Evolutionary conservation across 1,140 invertebrate genomes (phyloP).

Genomic region (Caenorhabditis remanei): DNA sequence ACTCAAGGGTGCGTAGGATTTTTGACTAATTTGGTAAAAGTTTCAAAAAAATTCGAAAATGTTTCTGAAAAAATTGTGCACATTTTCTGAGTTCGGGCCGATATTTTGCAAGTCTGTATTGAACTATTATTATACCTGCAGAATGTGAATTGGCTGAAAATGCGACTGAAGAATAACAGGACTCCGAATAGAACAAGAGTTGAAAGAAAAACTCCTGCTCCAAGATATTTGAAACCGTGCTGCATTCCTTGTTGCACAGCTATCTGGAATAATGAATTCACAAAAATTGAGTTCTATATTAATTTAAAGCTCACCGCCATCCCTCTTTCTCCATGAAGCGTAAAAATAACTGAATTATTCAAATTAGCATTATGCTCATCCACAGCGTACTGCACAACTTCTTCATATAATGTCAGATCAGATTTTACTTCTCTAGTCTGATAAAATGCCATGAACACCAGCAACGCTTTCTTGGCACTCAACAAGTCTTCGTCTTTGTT

Average conservation of each 20-base stretch:
- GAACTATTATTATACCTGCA: background rate
- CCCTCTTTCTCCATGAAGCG: conserved; percentile 2
- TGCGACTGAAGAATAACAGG: background rate
- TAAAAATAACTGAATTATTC: background rate
- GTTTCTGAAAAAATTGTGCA: no score
- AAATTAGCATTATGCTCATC: background rate
- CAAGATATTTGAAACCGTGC: conserved; percentile 19
- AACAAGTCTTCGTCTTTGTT: background rate
- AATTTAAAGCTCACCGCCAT: conserved; percentile 20
- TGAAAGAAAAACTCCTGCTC: background rate
- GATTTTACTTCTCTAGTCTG: conserved; percentile 23
- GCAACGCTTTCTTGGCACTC: conserved; percentile 33
- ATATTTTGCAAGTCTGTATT: no score
- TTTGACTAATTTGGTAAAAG: no score
- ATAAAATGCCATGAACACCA: conserved; percentile 40
- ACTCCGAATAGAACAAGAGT: background rate
- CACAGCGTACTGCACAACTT: background rate
- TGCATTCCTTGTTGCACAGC: conserved; percentile 26
- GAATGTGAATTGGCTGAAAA: conserved; percentile 29
- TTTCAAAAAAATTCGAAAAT: no score
- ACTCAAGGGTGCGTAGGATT: no score
- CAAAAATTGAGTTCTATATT: no score
- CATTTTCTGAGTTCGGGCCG: no score
- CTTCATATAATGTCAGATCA: conserved; percentile 23
- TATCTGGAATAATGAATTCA: background rate